Base-by-base conservation (phyloP, 37 sponge, comb jelly and placozoan genomes). In the Ianthella basta region DNA sequence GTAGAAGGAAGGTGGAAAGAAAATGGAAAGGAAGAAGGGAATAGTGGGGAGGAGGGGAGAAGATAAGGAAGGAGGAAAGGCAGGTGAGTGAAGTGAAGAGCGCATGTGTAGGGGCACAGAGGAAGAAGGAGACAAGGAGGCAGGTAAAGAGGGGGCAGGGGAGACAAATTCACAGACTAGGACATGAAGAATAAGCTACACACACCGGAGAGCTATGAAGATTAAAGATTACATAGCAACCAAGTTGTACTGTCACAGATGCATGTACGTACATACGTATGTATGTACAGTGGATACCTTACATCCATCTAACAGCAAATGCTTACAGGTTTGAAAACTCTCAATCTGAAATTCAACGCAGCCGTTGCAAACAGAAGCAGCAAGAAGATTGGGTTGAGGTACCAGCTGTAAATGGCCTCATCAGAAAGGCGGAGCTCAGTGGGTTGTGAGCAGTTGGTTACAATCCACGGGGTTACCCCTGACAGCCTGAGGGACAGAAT, bases 241-340 rank as follows among this genome's bases (percentile, higher is more conserved):
- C n/a, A n/a, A n/a, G n/a, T n/a, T n/a, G n/a, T n/a, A n/a, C n/a
- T n/a, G n/a, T n/a, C 80, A 80, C 57, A 80, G 57, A 80, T 55
- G 25, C 80, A 80, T 57, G 54, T n/a, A 10, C 34, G 18, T 53
- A 53, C 57, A 54, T 18, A 13, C 66, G 27, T 16, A 64, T 64
- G 21, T 74, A 74, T 30, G 32, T 39, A 73, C 38, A 39, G 21
- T n/a, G 30, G 70, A 18, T 1, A 16, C 2, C 35, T 32, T 68
- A 3, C 30, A 68, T 3, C 0, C 35, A 25, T n/a, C n/a, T n/a
- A n/a, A n/a, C n/a, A 24, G 56, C 38, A 34, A 3, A 23, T 1
- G 10, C 78, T 75, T 44, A 90, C 91, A 53, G 91, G 91, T 32
- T 86, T 90, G 91, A 74, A 86, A 25, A 86, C 55, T 79, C 91